Conservation (phyloP, 2,113 vertebrate genomes). For the Plecturocebus donacophilus region DNA sequence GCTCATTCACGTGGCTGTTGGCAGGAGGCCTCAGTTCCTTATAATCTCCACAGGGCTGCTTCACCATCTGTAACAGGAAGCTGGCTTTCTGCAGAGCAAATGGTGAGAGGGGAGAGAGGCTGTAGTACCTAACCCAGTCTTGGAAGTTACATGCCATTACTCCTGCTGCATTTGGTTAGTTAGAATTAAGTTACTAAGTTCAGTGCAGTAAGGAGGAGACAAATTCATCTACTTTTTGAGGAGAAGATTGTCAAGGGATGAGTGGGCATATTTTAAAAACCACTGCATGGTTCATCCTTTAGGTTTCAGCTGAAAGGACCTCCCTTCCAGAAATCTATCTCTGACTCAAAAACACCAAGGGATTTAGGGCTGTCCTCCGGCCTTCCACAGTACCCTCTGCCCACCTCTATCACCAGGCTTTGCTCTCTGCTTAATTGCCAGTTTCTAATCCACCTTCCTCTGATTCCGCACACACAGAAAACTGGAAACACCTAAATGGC, state of each 20-base stretch:
- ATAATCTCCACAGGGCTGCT: background rate
- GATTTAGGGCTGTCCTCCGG: background rate
- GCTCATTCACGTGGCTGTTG: background rate
- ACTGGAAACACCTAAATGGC: background rate
- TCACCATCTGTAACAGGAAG: background rate
- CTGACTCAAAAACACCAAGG: background rate
- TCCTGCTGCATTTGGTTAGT: background rate
- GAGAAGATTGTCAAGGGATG: background rate
- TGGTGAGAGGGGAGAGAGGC: background rate
- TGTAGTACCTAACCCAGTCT: accelerated
- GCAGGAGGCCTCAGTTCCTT: background rate
- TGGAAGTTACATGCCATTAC: background rate
- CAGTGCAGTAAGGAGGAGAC: background rate
- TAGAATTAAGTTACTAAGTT: background rate
- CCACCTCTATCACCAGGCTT: background rate
- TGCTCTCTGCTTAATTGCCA: background rate
- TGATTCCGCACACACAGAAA: background rate
- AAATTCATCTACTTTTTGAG: background rate
- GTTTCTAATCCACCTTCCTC: background rate
- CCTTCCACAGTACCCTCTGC: background rate
- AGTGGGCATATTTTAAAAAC: background rate
- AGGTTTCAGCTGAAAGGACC: background rate
- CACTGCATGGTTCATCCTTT: background rate
- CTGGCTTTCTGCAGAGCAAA: background rate
- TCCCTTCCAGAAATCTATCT: background rate